phyloP scores from a whole-genome alignment of 2,797 vertebrate genomes.

The Gymnothorax reevesii region DNA sequence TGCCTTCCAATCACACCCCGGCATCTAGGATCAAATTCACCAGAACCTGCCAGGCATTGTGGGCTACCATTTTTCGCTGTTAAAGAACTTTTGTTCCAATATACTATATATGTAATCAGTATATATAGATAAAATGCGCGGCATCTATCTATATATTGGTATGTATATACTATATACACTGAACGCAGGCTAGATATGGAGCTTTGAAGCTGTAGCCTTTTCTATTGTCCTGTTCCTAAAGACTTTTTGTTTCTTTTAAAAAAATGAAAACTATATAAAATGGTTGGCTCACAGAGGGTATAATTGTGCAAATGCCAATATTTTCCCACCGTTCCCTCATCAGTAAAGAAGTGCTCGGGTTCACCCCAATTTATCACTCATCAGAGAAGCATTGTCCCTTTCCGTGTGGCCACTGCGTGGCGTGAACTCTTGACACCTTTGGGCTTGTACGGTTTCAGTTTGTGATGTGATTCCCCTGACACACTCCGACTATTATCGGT shows the following conservation, averaged over 20 bases:
- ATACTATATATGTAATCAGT: slow-evolving; percentile 79
- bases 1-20: slow-evolving; percentile 79
- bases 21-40: slow-evolving; percentile 87
- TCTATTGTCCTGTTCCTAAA: slow-evolving; percentile 52
- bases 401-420: not conserved
- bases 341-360: slow-evolving; percentile 77
- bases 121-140: slow-evolving; percentile 75
- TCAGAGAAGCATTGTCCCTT: slow-evolving; percentile 37
- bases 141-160: slow-evolving; percentile 80
- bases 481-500: not conserved
- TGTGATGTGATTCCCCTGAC: slow-evolving; percentile 33
- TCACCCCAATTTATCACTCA: slow-evolving; percentile 34
- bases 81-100: slow-evolving; percentile 79
- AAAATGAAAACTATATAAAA: slow-evolving; percentile 80
- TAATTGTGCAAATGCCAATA: slow-evolving; percentile 88
- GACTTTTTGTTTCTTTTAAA: slow-evolving; percentile 84
- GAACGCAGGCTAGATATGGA: slow-evolving; percentile 65
- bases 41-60: slow-evolving; percentile 83
- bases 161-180: slow-evolving; percentile 78
- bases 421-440: not conserved
- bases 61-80: slow-evolving; percentile 87
- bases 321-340: slow-evolving; percentile 80
- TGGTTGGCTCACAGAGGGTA: slow-evolving; percentile 83
- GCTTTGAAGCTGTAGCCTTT: slow-evolving; percentile 73
- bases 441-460: slow-evolving; percentile 33